These are phyloP conservation scores for Nycticryphes semicollaris DNA, from an alignment of 2,113 vertebrate genomes.

Conservation along the genomic window DNA sequence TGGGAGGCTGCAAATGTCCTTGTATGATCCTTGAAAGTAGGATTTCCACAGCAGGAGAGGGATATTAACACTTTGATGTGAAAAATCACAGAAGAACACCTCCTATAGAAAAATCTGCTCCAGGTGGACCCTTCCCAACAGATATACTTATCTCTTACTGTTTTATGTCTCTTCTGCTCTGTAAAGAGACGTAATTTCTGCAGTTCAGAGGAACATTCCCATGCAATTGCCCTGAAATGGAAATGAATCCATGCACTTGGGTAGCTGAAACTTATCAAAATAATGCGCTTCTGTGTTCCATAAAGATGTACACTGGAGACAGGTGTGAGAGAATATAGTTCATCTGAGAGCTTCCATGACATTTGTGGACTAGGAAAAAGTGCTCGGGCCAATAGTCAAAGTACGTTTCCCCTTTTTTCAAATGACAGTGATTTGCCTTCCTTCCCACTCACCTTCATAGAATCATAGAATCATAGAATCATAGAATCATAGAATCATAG, in stretches of 20 bases:
- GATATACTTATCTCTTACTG: no score
- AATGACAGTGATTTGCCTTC: background rate
- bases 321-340: background rate
- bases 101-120: background rate
- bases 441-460: background rate
- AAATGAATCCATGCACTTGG: background rate
- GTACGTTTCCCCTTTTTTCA: background rate
- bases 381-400: background rate
- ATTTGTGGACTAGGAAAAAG: background rate
- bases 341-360: background rate
- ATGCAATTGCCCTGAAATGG: background rate
- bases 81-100: background rate
- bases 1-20: background rate
- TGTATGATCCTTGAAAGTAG: background rate
- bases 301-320: background rate
- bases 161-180: background rate
- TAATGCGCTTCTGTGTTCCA: background rate
- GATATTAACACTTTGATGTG: background rate
- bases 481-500: no score
- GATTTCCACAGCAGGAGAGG: background rate
- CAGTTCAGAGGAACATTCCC: background rate
- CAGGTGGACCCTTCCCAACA: background rate
- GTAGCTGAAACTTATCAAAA: background rate
- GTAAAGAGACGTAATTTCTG: background rate
- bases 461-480: no score